Percentiles rank a stretch among this genome's conserved stretches.
Conservation (phyloP, 2,797 vertebrate genomes). For the Trachops cirrhosus region DNA sequence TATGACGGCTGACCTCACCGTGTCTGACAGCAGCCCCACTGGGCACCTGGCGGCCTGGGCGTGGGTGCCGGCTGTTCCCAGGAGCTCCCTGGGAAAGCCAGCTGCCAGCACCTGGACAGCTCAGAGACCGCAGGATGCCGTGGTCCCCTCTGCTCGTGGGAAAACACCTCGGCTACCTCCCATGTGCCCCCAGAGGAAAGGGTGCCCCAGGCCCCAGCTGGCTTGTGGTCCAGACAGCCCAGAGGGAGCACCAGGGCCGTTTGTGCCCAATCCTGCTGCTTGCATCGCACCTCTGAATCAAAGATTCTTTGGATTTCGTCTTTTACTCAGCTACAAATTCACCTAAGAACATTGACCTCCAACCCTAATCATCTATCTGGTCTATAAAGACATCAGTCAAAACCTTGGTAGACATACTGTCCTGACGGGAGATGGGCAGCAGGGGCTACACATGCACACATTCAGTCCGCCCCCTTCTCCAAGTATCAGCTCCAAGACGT, state of each 20-base stretch:
- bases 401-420: neutral
- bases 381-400: neutral
- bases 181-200: neutral
- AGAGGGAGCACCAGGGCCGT: neutral
- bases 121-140: rapidly evolving
- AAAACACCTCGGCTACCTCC: too few relatives aligned
- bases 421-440: neutral
- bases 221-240: neutral
- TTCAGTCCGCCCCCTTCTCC: neutral
- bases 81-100: neutral
- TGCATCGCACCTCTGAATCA: neutral
- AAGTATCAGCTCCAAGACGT: rapidly evolving
- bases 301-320: neutral
- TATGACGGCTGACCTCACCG: neutral
- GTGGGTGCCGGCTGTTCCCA: neutral
- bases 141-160: neutral
- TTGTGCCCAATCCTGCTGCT: neutral
- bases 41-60: too few relatives aligned
- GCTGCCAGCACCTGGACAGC: too few relatives aligned
- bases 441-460: neutral
- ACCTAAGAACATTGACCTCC: neutral
- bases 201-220: neutral
- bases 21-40: neutral
- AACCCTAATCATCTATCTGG: neutral
- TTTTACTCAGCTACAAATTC: neutral